Percentiles rank a stretch among this genome's conserved stretches.
Conservation (phyloP, 2,797 vertebrate species). For the Heteromormyrus szaboi region DNA sequence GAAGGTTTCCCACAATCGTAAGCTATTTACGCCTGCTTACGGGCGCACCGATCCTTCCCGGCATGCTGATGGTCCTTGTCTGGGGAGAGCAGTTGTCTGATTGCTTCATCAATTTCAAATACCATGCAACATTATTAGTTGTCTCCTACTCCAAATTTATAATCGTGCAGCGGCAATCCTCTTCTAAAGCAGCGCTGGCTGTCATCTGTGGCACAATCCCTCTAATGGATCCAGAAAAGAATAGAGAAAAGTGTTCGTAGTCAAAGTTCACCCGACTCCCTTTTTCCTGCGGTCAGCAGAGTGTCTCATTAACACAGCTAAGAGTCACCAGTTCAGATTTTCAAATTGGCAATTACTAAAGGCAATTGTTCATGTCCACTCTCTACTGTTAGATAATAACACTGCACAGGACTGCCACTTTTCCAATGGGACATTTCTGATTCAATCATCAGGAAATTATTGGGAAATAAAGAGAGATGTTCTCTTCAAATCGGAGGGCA, state of each 20-base stretch:
- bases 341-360: constrained; percentile 28
- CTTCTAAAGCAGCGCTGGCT: background rate
- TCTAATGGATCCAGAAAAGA: constrained; percentile 1
- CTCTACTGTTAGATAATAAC: background rate
- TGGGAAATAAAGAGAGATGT: constrained; percentile 19
- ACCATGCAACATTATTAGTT: background rate
- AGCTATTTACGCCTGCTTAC: constrained; percentile 22
- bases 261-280: constrained; percentile 19
- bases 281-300: constrained; percentile 18
- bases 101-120: background rate
- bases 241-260: constrained; percentile 2
- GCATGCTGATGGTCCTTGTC: background rate
- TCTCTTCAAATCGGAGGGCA: constrained; percentile 22
- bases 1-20: constrained; percentile 12
- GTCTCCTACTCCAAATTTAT: background rate
- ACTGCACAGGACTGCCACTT: constrained; percentile 17
- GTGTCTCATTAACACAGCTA: constrained; percentile 29
- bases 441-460: constrained; percentile 19
- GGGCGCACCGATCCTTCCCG: constrained; percentile 9
- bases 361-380: constrained; percentile 7
- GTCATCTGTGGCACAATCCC: background rate
- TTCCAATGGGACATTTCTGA: constrained; percentile 7
- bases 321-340: constrained; percentile 24
- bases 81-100: background rate
- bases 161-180: background rate